A percentile compares a stretch with the other conserved stretches of the same genome.
Evolutionary conservation across 2,888 invertebrate genomes (phyloP).

Genomic region (Baronia brevicornis): DNA sequence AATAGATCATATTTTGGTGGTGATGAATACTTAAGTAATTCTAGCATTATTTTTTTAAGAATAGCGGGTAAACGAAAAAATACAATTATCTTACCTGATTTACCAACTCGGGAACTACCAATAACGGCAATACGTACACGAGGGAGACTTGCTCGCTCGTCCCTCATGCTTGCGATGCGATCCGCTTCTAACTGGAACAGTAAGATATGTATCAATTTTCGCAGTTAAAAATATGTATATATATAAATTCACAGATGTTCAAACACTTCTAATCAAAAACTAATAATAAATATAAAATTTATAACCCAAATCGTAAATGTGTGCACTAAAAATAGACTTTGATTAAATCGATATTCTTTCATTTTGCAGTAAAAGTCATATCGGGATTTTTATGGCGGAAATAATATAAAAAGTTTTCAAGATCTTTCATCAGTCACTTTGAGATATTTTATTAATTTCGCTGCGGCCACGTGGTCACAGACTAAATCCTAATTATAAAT

Average conservation of each 20-base stretch:
- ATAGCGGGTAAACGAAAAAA: too few relatives aligned
- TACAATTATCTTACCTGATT: slow-evolving; percentile 81
- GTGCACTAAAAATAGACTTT: background rate
- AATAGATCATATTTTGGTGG: too few relatives aligned
- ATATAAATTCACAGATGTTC: too few relatives aligned
- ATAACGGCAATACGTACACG: slow-evolving; percentile 84
- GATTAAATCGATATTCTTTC: slow-evolving; percentile 10
- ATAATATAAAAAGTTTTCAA: slow-evolving; percentile 5
- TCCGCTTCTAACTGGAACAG: slow-evolving; percentile 38
- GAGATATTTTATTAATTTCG: too few relatives aligned
- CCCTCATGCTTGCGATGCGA: slow-evolving; percentile 55
- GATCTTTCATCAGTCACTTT: slow-evolving; percentile 4
- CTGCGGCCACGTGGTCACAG: slow-evolving; percentile 2
- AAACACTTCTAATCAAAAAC: slow-evolving; percentile 9
- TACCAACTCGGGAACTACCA: slow-evolving; percentile 85
- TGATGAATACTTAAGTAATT: too few relatives aligned
- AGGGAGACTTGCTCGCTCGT: slow-evolving; percentile 78
- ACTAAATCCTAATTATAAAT: slow-evolving; percentile 19
- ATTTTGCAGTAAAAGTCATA: slow-evolving; percentile 7
- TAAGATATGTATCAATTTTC: slow-evolving; percentile 3
- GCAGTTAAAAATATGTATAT: too few relatives aligned
- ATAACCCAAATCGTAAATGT: slow-evolving; percentile 1
- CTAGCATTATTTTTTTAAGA: too few relatives aligned
- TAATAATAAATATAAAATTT: slow-evolving; percentile 8
- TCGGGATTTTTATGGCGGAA: slow-evolving; percentile 9